These are phyloP conservation scores for Scortum barcoo DNA, from an alignment of 2,113 vertebrate species.

Conservation along the genomic window DNA sequence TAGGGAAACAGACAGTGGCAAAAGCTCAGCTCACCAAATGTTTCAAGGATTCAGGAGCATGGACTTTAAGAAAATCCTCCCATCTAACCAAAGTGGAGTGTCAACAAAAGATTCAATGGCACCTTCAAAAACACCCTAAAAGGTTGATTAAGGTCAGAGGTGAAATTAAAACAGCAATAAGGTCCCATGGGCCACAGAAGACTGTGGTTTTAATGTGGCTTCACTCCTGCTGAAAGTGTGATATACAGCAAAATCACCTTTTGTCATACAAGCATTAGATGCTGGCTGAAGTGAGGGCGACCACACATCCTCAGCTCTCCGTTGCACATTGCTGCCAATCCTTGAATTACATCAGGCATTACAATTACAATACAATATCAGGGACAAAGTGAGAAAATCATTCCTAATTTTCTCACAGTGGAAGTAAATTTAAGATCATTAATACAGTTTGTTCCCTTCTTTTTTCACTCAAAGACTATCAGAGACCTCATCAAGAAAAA, in stretches of 20 bases:
- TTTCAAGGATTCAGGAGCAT: neutral
- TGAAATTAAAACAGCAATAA: constrained; percentile 19
- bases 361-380: too few relatives aligned
- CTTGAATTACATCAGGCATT: constrained; percentile 7
- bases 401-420: neutral
- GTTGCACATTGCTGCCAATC: neutral
- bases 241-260: constrained; percentile 12
- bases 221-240: neutral
- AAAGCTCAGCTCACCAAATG: neutral
- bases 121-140: constrained; percentile 1
- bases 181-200: neutral
- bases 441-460: neutral
- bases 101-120: constrained; percentile 2
- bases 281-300: constrained; percentile 1
- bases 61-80: neutral
- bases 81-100: neutral
- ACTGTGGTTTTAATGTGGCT: constrained; percentile 24
- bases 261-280: constrained; percentile 12
- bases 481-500: neutral
- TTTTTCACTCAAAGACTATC: constrained; percentile 1
- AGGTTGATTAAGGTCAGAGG: constrained; percentile 26
- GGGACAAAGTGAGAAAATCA: constrained; percentile 1
- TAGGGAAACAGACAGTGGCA: constrained; percentile 33
- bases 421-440: neutral
- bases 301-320: constrained; percentile 1